Evolutionary conservation across 2,113 vertebrate species (phyloP), one percentile per base, ranked within the genome.

Genomic region (Oreotragus oreotragus): DNA sequence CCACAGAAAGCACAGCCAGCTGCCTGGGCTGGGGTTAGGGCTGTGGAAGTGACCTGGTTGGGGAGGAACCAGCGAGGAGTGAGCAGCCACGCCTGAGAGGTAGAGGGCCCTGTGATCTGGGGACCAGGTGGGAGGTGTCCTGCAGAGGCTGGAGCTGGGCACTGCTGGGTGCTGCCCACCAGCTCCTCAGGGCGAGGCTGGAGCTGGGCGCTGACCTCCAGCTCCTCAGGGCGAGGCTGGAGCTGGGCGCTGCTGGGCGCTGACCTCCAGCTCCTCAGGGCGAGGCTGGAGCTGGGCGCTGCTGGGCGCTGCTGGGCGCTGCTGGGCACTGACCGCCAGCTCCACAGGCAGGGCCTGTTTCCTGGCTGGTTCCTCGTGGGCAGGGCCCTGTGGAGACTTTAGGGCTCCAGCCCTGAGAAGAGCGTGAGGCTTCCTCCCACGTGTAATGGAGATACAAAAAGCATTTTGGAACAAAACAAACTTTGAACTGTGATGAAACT

Each of bases 291-390:
- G 49, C 12, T 4, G 30, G 49, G 5, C 2, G 2, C 45, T 5
- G 15, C 77, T 17, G 77, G 30, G 9, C 5, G 6, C 45, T n/a
- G n/a, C n/a, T n/a, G n/a, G n/a, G n/a, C n/a, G n/a, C n/a, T n/a
- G 30, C 62, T 64, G 62, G 33, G 16, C 7, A 0, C 30, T 39
- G n/a, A 39, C 66, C 1, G 0, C 10, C 0, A 0, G 19, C 36
- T 73, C 12, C 1, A 2, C 36, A 73, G 66, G 66, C 21, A 23
- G 39, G 66, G n/a, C 66, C 79, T 21, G 21, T n/a, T 81, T 83
- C 49, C 83, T 45, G 36, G 23, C 9, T 84, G 55, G 15, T 25
- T 58, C 81, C 23, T 43, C 0, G 0, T 7, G 28, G 30, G 53
- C n/a, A 14, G 70, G n/a, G n/a, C 58, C 58, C 2, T 19, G 2